Conservation (phyloP, 2,113 vertebrate genomes). For the Trichomycterus rosablanca region DNA sequence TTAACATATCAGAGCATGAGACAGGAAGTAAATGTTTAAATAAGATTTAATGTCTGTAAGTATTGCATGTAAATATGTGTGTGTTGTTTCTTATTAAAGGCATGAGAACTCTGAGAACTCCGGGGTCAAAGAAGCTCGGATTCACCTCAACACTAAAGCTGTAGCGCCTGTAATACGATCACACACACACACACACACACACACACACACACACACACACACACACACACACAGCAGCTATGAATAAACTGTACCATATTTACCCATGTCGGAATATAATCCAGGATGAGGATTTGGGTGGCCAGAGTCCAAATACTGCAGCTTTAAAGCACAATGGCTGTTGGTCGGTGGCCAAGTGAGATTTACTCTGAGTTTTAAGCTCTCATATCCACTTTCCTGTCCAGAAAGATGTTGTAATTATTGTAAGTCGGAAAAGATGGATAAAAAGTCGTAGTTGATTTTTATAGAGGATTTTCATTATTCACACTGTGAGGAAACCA, state of each 20-base stretch:
- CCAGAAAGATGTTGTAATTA: constrained; percentile 3
- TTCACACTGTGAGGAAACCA: too few relatives aligned
- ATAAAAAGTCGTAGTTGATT: constrained; percentile 7
- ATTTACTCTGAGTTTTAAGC: constrained; percentile 13
- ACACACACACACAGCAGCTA: constrained; percentile 24
- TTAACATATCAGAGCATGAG: constrained; percentile 8
- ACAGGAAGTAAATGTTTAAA: constrained; percentile 18
- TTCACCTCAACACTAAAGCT: constrained; percentile 8
- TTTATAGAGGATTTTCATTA: too few relatives aligned
- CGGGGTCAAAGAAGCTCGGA: constrained; percentile 23
- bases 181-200: constrained; percentile 5
- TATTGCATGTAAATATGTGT: constrained; percentile 14
- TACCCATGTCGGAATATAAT: constrained; percentile 40
- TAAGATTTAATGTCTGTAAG: neutral
- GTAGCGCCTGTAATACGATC: constrained; percentile 19
- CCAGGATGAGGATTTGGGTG: constrained; percentile 40
- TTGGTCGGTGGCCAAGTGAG: constrained; percentile 31
- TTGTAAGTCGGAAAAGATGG: constrained; percentile 8
- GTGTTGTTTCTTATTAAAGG: constrained; percentile 24
- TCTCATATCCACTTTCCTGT: constrained; percentile 26
- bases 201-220: constrained; percentile 3
- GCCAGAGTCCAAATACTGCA: constrained; percentile 30
- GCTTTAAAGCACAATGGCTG: constrained; percentile 31
- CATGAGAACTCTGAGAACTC: constrained; percentile 34
- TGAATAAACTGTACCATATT: constrained; percentile 37